These are phyloP conservation scores for Drosophila pullipes DNA, from an alignment of 2,888 invertebrate genomes.

Conservation along the genomic window DNA sequence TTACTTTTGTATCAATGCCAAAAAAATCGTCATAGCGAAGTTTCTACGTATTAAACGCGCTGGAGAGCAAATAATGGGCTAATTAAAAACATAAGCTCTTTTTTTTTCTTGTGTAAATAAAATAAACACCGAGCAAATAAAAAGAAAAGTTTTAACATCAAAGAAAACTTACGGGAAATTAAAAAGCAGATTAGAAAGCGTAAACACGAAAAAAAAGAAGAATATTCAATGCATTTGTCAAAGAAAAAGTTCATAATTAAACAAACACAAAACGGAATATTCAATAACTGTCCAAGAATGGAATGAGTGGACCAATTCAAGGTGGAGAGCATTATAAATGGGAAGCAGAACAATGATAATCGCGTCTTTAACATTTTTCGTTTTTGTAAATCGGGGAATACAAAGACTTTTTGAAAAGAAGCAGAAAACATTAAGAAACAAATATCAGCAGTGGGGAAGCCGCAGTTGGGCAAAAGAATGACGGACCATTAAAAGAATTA, in stretches of 20 bases:
- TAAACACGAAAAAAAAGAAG: constrained; percentile 24
- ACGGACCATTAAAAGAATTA: constrained; percentile 59
- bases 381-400: constrained; percentile 14
- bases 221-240: constrained; percentile 62
- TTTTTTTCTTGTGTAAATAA: constrained; percentile 46
- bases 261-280: constrained; percentile 79
- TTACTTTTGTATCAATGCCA: neutral
- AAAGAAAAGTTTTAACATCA: constrained; percentile 72
- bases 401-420: constrained; percentile 1
- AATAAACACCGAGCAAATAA: constrained; percentile 51
- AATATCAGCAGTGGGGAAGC: constrained; percentile 28
- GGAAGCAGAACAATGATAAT: constrained; percentile 65
- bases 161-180: constrained; percentile 72
- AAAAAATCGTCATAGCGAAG: constrained; percentile 1
- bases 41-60: constrained; percentile 21
- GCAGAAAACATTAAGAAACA: neutral
- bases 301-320: constrained; percentile 17
- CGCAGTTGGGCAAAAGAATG: constrained; percentile 38
- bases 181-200: constrained; percentile 75
- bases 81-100: constrained; percentile 69
- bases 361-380: constrained; percentile 53
- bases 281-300: constrained; percentile 64
- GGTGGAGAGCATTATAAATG: constrained; percentile 32
- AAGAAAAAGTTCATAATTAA: constrained; percentile 78
- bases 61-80: constrained; percentile 55